Conservation (phyloP, 2,113 vertebrate genomes). For the Aramus guarauna region DNA sequence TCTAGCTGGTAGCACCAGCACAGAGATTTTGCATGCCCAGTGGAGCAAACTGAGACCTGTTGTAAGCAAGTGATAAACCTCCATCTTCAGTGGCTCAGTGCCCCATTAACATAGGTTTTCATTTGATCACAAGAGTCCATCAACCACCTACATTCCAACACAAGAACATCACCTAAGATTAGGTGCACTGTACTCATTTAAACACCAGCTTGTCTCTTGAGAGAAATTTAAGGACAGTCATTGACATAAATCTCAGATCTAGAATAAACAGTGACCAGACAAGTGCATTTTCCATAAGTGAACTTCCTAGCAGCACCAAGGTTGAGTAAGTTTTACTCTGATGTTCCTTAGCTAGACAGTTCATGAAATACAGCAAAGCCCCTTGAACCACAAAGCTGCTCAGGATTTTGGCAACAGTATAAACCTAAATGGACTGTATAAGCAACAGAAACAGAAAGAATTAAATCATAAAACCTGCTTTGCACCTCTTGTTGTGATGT, state of each 20-base stretch:
- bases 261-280: background rate
- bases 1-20: background rate
- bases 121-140: background rate
- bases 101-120: background rate
- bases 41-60: background rate
- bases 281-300: background rate
- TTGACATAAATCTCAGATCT: background rate
- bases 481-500: slow-evolving; percentile 17
- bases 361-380: background rate
- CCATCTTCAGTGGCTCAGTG: background rate
- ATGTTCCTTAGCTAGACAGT: background rate
- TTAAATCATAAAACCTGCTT: slow-evolving; percentile 6
- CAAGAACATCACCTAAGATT: background rate
- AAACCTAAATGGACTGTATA: background rate
- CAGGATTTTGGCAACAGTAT: background rate
- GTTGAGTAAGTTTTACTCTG: background rate
- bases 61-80: background rate
- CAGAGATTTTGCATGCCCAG: background rate
- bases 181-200: background rate
- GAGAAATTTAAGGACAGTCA: background rate
- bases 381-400: background rate
- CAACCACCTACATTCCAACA: background rate
- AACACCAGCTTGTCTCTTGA: background rate
- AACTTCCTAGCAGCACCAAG: background rate
- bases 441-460: background rate